Evolutionary conservation across 1,140 invertebrate species (phyloP).

Genomic region (Oncopeltus fasciatus): DNA sequence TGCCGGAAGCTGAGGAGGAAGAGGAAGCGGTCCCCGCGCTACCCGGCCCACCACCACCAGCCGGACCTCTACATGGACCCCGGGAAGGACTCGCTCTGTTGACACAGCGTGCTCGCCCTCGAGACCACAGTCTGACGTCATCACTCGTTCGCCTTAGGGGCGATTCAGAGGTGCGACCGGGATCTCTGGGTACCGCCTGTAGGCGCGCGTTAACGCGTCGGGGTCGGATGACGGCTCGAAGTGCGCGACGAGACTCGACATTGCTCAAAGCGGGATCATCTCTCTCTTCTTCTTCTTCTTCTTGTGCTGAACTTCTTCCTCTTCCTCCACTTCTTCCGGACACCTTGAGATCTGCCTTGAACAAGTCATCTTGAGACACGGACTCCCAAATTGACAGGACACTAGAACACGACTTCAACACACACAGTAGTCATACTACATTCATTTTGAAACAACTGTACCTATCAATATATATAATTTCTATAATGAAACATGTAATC

Average conservation of each 20-base stretch:
- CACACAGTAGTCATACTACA: no score
- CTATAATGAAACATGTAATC: no score
- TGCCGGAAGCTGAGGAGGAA: slow-evolving; percentile 43
- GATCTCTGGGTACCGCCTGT: slow-evolving; percentile 12
- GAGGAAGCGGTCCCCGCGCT: slow-evolving; percentile 26
- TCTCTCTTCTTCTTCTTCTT: background rate
- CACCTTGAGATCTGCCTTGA: background rate
- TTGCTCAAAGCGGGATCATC: slow-evolving; percentile 1
- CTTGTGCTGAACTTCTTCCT: background rate
- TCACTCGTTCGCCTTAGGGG: slow-evolving; percentile 14
- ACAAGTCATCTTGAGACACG: background rate
- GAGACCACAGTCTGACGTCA: slow-evolving; percentile 44
- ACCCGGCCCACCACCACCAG: no score
- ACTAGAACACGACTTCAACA: background rate
- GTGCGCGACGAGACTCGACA: background rate
- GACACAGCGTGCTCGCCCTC: slow-evolving; percentile 45
- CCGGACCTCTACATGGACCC: slow-evolving; percentile 44
- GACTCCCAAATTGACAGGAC: background rate
- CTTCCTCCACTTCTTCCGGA: background rate
- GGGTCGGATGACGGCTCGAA: background rate
- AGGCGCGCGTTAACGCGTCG: background rate
- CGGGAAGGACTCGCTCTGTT: slow-evolving; percentile 55
- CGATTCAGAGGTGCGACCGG: slow-evolving; percentile 11
- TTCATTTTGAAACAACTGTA: no score
- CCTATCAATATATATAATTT: no score